Conservation (phyloP, 2,113 vertebrate genomes). For the Psilopsiagon aymara region DNA sequence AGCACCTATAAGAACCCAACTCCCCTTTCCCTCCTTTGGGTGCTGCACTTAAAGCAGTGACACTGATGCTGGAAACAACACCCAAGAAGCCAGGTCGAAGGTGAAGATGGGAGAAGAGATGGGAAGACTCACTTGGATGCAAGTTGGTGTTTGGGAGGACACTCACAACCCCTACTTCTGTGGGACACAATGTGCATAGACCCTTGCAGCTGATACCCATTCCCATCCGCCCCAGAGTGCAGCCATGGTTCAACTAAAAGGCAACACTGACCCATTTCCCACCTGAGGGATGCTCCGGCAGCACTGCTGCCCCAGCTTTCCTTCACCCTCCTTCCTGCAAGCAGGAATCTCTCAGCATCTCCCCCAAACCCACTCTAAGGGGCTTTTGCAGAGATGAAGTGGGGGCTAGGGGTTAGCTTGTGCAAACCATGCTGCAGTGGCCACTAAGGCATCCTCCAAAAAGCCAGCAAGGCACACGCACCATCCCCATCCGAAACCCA, state of each 20-base stretch:
- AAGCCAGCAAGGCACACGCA: not conserved
- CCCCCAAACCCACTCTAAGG: rapidly evolving
- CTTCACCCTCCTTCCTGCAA: not conserved
- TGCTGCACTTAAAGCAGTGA: not conserved
- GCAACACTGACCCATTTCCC: not conserved
- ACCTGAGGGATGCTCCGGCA: rapidly evolving
- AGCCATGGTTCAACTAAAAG: not conserved
- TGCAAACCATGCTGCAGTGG: rapidly evolving
- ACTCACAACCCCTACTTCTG: not conserved
- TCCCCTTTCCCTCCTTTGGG: not conserved
- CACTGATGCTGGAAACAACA: not conserved
- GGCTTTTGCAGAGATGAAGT: not conserved
- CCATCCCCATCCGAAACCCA: rapidly evolving
- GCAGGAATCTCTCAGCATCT: not conserved
- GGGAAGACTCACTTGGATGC: not conserved
- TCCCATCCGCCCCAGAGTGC: not conserved
- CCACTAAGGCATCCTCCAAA: not conserved
- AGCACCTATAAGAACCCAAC: not conserved
- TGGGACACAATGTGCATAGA: rapidly evolving
- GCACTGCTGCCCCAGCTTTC: not conserved
- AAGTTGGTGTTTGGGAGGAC: not conserved
- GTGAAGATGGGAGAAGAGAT: not conserved
- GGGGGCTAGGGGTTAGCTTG: not conserved
- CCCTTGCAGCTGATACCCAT: not conserved
- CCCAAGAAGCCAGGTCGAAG: not conserved